Base-by-base conservation (phyloP, 2,797 vertebrate species). In the Manis javanica region DNA sequence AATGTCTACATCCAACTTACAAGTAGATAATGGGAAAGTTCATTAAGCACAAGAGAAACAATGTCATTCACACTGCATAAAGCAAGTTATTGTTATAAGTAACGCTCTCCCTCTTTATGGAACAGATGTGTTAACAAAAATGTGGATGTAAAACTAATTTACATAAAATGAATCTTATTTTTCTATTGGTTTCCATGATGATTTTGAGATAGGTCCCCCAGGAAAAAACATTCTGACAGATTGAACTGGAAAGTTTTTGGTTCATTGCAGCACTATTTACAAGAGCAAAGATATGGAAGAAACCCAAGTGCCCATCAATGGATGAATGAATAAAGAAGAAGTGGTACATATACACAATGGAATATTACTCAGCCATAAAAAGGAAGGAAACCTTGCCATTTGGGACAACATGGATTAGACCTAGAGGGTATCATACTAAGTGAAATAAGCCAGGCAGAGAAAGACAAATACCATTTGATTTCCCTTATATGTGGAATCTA, bases 141-240 rank as follows among this genome's bases (percentile, higher is more conserved):
- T 91, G 53, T 90, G n/a, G 21, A 24, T 84, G 12, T 91, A 96
- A 97, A 92, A 78, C 53, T 92, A 91, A 94, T 94, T 83, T 51
- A 86, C 86, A 19, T 91, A 92, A 95, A 89, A 94, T 29, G 74
- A 94, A 94, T 94, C 51, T 95, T 69, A 93, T 63, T 97, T 91
- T 90, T 69, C 77, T 90, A 42, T 69, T 90, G 59, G 11, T 94
- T 96, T 92, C 71, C 29, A 85, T 92, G 34, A 97, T 74, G 88
- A 96, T 92, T 86, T 88, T 88, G 71, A 86, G 42, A 91, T 74
- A 46, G 75, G 31, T 82, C 53, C 7, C 7, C 55, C 75, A 94
- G 68, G 53, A 94, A 96, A 34, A 92, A 16, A 88, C 86, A 92
- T 66, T 89, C 21, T 15, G 71, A 74, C 55, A 92, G n/a, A 79